Evolutionary conservation across 2,113 vertebrate genomes (phyloP).

Genomic region (Agapornis roseicollis): DNA sequence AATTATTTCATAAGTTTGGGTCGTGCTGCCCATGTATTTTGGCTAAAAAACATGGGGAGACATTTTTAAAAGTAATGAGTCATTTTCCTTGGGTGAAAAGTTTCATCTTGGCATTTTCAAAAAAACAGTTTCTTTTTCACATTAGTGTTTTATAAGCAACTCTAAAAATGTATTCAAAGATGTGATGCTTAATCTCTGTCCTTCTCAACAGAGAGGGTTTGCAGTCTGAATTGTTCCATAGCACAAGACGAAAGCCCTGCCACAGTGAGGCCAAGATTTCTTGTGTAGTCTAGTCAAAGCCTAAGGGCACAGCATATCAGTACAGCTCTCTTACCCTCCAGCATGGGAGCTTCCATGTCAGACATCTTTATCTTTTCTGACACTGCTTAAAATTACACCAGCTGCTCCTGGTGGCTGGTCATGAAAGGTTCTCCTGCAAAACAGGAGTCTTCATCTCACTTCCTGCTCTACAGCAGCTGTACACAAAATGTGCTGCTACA

Average conservation of each 20-base stretch:
- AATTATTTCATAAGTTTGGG: neutral
- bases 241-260: neutral
- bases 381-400: fast-evolving
- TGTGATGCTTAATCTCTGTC: neutral
- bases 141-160: neutral
- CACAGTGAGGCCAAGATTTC: neutral
- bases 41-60: neutral
- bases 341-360: fast-evolving
- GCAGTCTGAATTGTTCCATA: neutral
- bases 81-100: neutral
- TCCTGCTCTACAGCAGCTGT: fast-evolving
- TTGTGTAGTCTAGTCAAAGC: fast-evolving
- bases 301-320: neutral
- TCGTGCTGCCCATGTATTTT: neutral
- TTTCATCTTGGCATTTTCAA: neutral
- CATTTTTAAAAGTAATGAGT: neutral
- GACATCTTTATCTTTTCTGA: neutral
- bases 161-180: neutral
- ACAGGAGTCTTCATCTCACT: neutral
- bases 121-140: neutral
- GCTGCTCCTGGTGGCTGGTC: neutral
- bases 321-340: neutral
- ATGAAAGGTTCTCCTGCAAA: neutral
- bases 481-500: neutral
- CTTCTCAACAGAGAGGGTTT: neutral